A percentile compares a stretch with the other conserved stretches of the same genome.
Conservation (phyloP, 2,113 vertebrate species). For the Mustela lutreola region DNA sequence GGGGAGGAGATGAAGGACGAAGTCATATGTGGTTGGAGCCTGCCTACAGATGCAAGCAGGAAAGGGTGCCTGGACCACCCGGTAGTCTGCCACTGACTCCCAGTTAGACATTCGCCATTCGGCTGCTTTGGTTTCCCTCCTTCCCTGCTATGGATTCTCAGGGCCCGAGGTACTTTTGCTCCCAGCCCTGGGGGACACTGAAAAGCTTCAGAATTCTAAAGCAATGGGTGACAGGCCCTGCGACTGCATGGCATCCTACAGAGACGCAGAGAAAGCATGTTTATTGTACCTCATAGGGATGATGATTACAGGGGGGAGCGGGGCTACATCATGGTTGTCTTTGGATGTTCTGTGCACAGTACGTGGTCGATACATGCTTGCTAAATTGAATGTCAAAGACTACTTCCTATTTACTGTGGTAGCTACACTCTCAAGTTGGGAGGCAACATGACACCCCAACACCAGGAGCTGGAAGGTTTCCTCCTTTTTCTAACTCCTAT, state of each 20-base stretch:
- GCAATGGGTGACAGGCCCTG: not conserved
- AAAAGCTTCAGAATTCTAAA: not conserved
- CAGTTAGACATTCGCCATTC: not conserved
- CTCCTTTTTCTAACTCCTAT: not conserved
- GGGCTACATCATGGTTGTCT: not conserved
- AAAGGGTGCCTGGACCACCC: not conserved
- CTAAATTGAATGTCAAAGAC: not conserved
- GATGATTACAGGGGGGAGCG: rapidly evolving
- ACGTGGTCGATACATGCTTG: not conserved
- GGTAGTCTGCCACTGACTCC: not conserved
- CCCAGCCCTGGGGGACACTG: not conserved
- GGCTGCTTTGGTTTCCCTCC: too few relatives aligned
- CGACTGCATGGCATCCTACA: not conserved
- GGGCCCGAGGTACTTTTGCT: not conserved
- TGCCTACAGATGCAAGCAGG: rapidly evolving
- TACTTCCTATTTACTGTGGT: rapidly evolving
- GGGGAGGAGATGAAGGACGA: not conserved
- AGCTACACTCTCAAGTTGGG: too few relatives aligned
- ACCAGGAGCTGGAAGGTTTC: not conserved
- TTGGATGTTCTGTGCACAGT: not conserved
- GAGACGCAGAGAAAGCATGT: rapidly evolving
- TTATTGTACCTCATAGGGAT: not conserved
- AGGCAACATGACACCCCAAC: not conserved
- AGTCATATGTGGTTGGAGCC: rapidly evolving
- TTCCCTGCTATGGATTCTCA: rapidly evolving